Evolutionary conservation across 2,113 vertebrate genomes (phyloP).

Genomic region (Cryptotis parvus): DNA sequence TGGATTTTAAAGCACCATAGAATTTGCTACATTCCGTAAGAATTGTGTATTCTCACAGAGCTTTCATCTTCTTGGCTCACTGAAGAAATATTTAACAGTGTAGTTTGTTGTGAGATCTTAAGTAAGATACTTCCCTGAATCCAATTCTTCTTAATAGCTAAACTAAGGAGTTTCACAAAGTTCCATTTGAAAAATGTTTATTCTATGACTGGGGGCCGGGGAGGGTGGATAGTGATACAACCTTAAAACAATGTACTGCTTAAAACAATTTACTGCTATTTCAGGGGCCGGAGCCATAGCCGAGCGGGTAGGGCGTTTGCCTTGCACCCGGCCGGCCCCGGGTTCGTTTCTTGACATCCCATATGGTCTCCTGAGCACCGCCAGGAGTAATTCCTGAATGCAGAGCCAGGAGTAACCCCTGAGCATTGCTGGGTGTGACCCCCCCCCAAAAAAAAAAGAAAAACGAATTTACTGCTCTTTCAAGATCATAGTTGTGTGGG

Average conservation of each 20-base stretch:
- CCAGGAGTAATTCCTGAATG: too few relatives aligned
- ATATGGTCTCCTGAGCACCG: too few relatives aligned
- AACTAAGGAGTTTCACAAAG: background rate
- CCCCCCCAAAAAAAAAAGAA: too few relatives aligned
- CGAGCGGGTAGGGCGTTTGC: too few relatives aligned
- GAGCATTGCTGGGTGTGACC: too few relatives aligned
- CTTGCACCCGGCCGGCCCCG: too few relatives aligned
- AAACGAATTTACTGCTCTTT: too few relatives aligned
- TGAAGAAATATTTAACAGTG: slow-evolving; percentile 6
- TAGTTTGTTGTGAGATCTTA: slow-evolving; percentile 32
- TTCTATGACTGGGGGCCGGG: background rate
- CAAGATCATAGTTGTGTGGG: background rate
- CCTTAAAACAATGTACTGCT: background rate
- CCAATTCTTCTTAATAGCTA: slow-evolving; percentile 38
- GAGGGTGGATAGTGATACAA: background rate
- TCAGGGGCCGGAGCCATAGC: too few relatives aligned
- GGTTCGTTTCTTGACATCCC: too few relatives aligned
- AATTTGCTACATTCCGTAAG: slow-evolving; percentile 31
- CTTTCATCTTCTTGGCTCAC: background rate
- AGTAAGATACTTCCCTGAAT: slow-evolving; percentile 29
- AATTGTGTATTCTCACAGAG: slow-evolving; percentile 14
- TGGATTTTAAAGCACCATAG: background rate
- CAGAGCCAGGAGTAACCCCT: too few relatives aligned
- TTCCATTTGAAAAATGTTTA: slow-evolving; percentile 38
- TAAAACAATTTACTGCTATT: background rate